A percentile compares a stretch with the other conserved stretches of the same genome.
Conservation (phyloP, 2,113 vertebrate species). For the Phalacrocorax brasilianus region DNA sequence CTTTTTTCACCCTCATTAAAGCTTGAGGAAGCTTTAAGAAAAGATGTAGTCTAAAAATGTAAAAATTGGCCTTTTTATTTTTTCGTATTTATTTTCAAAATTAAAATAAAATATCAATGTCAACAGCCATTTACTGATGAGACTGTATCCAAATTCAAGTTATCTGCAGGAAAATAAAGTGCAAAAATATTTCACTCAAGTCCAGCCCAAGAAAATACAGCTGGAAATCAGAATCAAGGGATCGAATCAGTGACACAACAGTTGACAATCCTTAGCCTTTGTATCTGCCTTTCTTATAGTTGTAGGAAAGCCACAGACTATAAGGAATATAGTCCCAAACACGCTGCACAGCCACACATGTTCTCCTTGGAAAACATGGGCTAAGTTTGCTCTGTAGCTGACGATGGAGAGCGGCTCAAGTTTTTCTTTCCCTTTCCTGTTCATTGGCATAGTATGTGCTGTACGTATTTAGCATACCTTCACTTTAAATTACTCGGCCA, state of each 20-base stretch:
- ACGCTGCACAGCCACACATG: neutral
- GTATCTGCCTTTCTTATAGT: neutral
- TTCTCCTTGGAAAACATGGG: neutral
- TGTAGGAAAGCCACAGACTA: neutral
- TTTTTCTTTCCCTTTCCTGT: neutral
- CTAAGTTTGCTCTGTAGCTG: neutral
- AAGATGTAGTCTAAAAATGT: neutral
- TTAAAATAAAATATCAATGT: neutral
- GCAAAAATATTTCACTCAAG: neutral
- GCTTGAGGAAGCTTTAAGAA: neutral
- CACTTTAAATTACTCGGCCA: neutral
- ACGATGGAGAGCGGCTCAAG: neutral
- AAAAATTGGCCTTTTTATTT: neutral
- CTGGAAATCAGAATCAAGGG: neutral
- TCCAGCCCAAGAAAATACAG: neutral
- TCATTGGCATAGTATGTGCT: neutral
- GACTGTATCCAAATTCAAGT: slow-evolving; percentile 7
- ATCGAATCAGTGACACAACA: neutral
- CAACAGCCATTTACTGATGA: neutral
- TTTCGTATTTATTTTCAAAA: neutral
- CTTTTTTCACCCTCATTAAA: neutral
- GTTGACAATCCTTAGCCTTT: neutral
- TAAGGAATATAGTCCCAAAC: neutral
- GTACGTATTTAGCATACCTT: neutral
- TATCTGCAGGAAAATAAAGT: neutral